Evolutionary conservation across 53 echinoderm and acorn worm genomes (phyloP).

Genomic region (Holothuria leucospilota): DNA sequence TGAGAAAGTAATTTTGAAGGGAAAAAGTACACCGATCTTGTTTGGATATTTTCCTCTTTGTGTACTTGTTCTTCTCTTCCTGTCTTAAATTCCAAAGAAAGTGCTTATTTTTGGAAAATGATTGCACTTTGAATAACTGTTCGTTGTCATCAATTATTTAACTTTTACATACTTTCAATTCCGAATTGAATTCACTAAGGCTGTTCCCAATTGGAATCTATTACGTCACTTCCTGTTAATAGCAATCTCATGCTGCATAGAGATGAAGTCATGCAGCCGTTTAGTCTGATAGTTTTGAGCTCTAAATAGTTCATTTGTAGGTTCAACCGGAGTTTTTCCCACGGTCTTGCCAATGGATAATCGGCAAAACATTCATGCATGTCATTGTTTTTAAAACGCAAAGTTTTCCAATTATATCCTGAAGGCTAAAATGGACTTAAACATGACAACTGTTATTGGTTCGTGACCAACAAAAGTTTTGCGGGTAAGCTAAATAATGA

Average conservation of each 20-base stretch:
- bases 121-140: constrained; percentile 8
- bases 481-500: constrained; percentile 19
- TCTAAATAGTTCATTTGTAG: constrained; percentile 24
- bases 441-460: no score
- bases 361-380: constrained; percentile 17
- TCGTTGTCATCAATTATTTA: not conserved
- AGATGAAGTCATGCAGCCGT: not conserved
- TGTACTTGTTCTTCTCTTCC: no score
- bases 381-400: no score
- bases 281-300: not conserved
- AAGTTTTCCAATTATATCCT: no score
- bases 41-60: no score
- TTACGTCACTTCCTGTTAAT: constrained; percentile 15
- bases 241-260: not conserved
- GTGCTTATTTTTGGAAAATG: not conserved
- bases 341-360: constrained; percentile 5
- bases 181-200: not conserved
- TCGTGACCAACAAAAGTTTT: no score
- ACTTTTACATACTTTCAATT: constrained; percentile 19
- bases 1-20: no score
- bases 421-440: no score
- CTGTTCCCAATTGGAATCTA: not conserved
- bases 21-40: no score
- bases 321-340: constrained; percentile 8
- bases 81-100: no score